Conservation (phyloP, 2,797 vertebrate genomes). For the Scarus forsteni region DNA sequence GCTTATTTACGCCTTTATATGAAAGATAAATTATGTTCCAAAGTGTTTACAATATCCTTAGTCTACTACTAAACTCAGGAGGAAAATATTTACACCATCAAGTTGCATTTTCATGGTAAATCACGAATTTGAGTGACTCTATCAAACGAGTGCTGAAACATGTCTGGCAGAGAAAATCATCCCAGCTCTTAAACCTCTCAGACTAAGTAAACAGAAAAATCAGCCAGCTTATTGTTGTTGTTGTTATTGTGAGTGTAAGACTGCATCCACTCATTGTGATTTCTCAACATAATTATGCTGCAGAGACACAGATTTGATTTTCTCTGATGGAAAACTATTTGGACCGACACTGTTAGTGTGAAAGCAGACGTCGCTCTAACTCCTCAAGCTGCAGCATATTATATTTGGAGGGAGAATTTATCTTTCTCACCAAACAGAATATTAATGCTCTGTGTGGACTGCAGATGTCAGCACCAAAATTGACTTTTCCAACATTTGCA, state of each 20-base stretch:
- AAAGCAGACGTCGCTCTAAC: conserved; percentile 21
- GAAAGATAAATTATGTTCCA: too few relatives aligned
- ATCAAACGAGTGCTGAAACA: neutral
- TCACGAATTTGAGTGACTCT: neutral
- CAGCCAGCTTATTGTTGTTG: neutral
- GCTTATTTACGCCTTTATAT: too few relatives aligned
- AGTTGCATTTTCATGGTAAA: neutral
- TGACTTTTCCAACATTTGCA: conserved; percentile 13
- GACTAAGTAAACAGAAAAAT: neutral
- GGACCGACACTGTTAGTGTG: conserved; percentile 11
- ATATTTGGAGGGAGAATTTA: conserved; percentile 49
- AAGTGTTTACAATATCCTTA: too few relatives aligned
- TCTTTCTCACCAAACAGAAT: conserved; percentile 32
- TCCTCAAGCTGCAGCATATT: conserved; percentile 18
- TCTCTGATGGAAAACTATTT: conserved; percentile 37
- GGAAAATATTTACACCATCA: neutral
- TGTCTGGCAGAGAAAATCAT: neutral
- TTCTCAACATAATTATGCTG: conserved; percentile 15
- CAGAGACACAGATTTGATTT: conserved; percentile 40
- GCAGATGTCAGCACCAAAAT: conserved; percentile 34
- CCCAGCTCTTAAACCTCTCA: conserved; percentile 1
- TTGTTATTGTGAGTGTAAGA: conserved; percentile 14
- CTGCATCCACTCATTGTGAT: conserved; percentile 14
- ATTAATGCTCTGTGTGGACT: conserved; percentile 26
- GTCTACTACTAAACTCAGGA: neutral